phyloP scores from a whole-genome alignment of 2,888 invertebrate genomes.

The Punctoribates punctum region DNA sequence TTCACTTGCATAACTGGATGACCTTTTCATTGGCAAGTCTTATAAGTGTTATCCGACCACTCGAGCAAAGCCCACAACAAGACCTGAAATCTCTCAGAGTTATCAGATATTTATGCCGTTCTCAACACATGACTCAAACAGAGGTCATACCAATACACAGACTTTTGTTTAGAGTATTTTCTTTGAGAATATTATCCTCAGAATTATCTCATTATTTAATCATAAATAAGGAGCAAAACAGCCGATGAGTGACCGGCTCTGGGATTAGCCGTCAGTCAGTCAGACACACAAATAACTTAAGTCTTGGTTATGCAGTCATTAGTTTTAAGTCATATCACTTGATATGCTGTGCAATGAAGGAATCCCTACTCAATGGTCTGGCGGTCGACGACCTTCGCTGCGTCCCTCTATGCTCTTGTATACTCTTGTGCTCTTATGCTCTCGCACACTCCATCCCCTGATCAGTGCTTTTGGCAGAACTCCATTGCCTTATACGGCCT shows the following conservation, averaged over 20 bases:
- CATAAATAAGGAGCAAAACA: background rate
- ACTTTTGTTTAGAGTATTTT: conserved; percentile 15
- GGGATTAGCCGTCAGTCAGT: background rate
- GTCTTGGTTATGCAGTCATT: conserved; percentile 23
- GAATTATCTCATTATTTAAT: conserved; percentile 29
- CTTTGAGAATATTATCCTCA: background rate
- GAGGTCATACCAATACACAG: conserved; percentile 4
- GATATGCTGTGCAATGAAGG: conserved; percentile 17
- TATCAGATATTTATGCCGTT: conserved; percentile 19
- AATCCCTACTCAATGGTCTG: conserved; percentile 34
- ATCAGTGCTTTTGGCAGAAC: background rate
- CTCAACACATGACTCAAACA: background rate
- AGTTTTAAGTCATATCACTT: conserved; percentile 29
- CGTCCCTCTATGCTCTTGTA: background rate
- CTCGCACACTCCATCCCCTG: background rate
- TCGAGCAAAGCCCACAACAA: conserved; percentile 36
- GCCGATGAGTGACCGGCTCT: conserved; percentile 29
- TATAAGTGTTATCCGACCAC: conserved; percentile 32
- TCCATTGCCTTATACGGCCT: conserved; percentile 13
- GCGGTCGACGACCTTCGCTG: conserved; percentile 37
- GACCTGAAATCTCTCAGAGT: conserved; percentile 24
- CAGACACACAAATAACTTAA: background rate
- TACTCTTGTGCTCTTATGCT: background rate
- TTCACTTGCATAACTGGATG: conserved; percentile 40
- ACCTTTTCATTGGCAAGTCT: conserved; percentile 35